Base-by-base conservation (phyloP, 2,797 vertebrate species). In the Mareca penelope region DNA sequence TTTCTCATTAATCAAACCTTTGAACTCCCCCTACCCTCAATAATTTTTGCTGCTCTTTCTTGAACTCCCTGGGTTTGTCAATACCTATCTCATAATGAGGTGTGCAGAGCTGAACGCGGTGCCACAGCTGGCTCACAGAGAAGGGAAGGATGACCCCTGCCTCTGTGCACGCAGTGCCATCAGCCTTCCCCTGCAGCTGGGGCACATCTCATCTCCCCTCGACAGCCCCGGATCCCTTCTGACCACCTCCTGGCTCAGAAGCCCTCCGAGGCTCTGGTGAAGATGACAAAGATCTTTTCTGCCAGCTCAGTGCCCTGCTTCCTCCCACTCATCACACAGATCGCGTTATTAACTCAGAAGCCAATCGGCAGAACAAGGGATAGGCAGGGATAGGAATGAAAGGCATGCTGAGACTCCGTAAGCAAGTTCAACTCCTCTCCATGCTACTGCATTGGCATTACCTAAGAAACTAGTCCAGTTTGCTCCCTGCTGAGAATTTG, bases 251-350 rank as follows among this genome's bases (percentile, higher is more conserved):
- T 37, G 60, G 31, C 56, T 60, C 28, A 0, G 2, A 28, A 88
- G 83, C 63, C 67, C 80, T 85, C 67, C 56, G 59, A 86, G 80
- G 82, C 70, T 69, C 53, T 37, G 85, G 0, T 77, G 87, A 60
- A 87, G 92, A 86, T 89, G 88, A 90, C 1, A 9, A 86, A 92
- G 90, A 94, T 94, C 60, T 80, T 35, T 85, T 80, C 81, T 95
- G 88, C 94, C 88, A 93, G 85, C 89, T 85, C 42, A 5, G 72
- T 63, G 87, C 72, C 77, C 90, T 50, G 33, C 65, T 72, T 50
- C 50, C 76, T 92, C 55, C 87, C 56, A 60, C 84, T 75, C 89
- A 37, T 80, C 85, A 35, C 28, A 24, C 73, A 68, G 80, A 92
- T 63, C 70, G 76, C 69, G 63, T 88, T 69, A 85, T 89, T 86